Conservation (phyloP, 2,797 vertebrate genomes). For the Loriculus beryllinus region DNA sequence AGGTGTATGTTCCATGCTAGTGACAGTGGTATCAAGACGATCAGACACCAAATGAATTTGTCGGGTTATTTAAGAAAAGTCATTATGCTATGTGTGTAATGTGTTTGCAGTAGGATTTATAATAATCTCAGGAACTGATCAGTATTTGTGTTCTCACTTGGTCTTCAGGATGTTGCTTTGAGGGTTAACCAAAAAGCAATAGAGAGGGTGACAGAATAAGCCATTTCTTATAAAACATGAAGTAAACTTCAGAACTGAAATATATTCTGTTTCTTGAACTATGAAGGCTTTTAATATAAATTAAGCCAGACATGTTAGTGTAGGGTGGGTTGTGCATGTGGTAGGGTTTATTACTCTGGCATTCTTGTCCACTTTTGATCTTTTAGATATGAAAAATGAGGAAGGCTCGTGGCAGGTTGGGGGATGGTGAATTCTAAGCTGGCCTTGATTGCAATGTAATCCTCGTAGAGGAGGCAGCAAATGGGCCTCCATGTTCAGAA, state of each 20-base stretch:
- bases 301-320: not conserved
- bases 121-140: not conserved
- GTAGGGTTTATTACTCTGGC: not conserved
- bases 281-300: not conserved
- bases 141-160: not conserved
- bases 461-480: not conserved
- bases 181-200: not conserved
- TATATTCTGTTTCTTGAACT: not conserved
- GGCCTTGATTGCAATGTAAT: not conserved
- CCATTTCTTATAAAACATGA: not conserved
- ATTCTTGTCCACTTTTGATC: not conserved
- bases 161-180: not conserved
- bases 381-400: not conserved
- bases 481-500: not conserved
- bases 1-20: not conserved
- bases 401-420: not conserved
- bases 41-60: not conserved
- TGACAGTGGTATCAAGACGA: not conserved
- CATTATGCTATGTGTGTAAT: not conserved
- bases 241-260: not conserved
- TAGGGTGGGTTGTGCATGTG: not conserved
- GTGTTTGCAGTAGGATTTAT: not conserved
- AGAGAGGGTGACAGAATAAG: not conserved
- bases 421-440: not conserved
- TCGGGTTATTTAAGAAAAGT: not conserved